A percentile compares a stretch with the other conserved stretches of the same genome.
These are phyloP conservation scores for Lasioglossum oenotherae DNA, from an alignment of 2,888 invertebrate genomes.

Conservation along the genomic window DNA sequence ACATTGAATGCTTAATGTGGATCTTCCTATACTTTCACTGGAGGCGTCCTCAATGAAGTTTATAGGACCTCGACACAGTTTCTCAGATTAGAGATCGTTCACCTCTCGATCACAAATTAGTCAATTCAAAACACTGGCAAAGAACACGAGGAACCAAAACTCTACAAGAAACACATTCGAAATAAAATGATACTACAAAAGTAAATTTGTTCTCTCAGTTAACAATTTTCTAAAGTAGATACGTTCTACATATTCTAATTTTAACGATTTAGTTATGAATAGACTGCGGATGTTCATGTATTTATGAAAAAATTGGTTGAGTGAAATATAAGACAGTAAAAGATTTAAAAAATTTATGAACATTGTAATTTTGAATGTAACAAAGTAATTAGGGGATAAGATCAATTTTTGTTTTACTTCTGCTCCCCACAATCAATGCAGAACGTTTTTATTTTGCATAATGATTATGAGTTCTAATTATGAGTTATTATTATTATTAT, in stretches of 20 bases:
- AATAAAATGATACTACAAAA: not conserved
- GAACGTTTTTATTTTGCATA: no score
- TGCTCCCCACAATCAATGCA: no score
- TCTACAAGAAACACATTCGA: not conserved
- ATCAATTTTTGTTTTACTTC: no score
- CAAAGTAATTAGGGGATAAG: no score
- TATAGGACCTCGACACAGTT: slow-evolving; percentile 21
- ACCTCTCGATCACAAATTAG: not conserved
- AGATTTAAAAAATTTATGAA: no score
- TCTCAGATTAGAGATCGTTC: not conserved
- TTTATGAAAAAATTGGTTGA: no score
- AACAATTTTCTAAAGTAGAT: no score
- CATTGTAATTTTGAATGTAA: no score
- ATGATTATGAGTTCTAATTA: no score
- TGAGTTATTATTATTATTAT: no score
- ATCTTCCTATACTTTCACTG: slow-evolving; percentile 30
- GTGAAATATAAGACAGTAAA: no score
- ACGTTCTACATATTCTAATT: not conserved
- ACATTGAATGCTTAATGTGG: not conserved
- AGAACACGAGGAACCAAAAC: not conserved
- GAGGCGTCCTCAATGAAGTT: not conserved
- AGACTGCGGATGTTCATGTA: no score
- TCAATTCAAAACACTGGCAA: not conserved
- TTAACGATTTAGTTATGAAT: not conserved
- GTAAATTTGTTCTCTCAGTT: not conserved